Evolutionary conservation across 2,888 invertebrate species (phyloP).

Genomic region (Troilus luridus): DNA sequence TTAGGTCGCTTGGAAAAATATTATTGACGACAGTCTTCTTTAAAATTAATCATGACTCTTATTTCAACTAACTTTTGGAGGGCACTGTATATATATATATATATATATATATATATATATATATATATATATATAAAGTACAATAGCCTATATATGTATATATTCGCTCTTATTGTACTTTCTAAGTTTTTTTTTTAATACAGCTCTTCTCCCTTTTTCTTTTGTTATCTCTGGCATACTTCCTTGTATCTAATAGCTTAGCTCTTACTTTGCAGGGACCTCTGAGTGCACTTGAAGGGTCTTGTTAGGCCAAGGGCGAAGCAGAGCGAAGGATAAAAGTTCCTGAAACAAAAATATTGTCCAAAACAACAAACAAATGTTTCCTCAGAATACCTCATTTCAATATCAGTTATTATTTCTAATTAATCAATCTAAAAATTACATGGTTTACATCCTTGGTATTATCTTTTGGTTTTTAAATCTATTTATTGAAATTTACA

Average conservation of each 20-base stretch:
- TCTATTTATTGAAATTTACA: too few species aligned
- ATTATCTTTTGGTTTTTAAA: too few species aligned
- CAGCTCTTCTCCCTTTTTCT: neutral
- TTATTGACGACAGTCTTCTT: too few species aligned
- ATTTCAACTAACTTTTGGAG: too few species aligned
- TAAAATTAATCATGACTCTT: too few species aligned
- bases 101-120: too few species aligned
- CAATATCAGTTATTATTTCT: neutral
- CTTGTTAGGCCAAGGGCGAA: constrained; percentile 14
- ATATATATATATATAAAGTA: too few species aligned
- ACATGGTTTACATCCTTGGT: too few species aligned
- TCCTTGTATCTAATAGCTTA: neutral
- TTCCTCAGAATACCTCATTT: neutral
- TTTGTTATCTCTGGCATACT: neutral
- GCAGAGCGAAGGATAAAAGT: neutral
- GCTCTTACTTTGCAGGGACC: neutral
- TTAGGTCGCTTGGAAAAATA: too few species aligned
- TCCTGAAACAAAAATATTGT: neutral
- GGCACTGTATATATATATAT: too few species aligned
- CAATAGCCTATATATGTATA: neutral
- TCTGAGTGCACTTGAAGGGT: neutral
- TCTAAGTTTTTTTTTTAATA: neutral
- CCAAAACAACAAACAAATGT: neutral
- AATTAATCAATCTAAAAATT: too few species aligned
- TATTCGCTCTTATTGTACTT: neutral